A percentile compares a stretch with the other conserved stretches of the same genome.
Conservation (phyloP, 1,140 invertebrate genomes). For the Psilanteris sp. region DNA sequence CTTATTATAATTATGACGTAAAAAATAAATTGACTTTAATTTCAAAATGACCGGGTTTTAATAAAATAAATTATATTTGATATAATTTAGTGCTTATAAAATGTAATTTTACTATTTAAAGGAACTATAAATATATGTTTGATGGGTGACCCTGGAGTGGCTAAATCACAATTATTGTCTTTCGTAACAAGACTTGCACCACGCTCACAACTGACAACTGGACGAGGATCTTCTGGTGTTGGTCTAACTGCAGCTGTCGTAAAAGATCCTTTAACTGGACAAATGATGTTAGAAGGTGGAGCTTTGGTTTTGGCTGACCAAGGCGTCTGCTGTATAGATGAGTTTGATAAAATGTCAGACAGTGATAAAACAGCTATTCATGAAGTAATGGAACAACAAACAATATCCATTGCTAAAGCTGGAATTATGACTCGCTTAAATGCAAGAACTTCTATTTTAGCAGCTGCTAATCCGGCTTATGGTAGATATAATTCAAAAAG, state of each 20-base stretch:
- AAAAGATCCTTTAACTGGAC: constrained; percentile 98
- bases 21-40: no score
- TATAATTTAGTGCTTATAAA: no score
- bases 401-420: constrained; percentile 99
- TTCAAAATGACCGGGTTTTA: no score
- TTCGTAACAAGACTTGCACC: constrained; percentile 97
- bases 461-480: constrained; percentile 99
- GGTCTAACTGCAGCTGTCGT: constrained; percentile 98
- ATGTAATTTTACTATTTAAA: no score
- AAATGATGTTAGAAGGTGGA: constrained; percentile 98
- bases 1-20: no score
- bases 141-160: constrained; percentile 99
- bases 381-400: constrained; percentile 99
- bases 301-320: constrained; percentile 98
- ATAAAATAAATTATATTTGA: no score
- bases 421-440: constrained; percentile 99
- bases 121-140: constrained; percentile 98
- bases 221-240: constrained; percentile 97
- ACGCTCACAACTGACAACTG: constrained; percentile 97
- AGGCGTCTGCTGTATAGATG: constrained; percentile 99
- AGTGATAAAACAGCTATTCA: constrained; percentile 97
- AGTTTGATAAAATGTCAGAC: constrained; percentile 99
- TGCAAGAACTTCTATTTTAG: constrained; percentile 97
- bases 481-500: constrained; percentile 98
- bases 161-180: constrained; percentile 97